Evolutionary conservation across 2,797 vertebrate species (phyloP).

Genomic region (Lophius americanus): DNA sequence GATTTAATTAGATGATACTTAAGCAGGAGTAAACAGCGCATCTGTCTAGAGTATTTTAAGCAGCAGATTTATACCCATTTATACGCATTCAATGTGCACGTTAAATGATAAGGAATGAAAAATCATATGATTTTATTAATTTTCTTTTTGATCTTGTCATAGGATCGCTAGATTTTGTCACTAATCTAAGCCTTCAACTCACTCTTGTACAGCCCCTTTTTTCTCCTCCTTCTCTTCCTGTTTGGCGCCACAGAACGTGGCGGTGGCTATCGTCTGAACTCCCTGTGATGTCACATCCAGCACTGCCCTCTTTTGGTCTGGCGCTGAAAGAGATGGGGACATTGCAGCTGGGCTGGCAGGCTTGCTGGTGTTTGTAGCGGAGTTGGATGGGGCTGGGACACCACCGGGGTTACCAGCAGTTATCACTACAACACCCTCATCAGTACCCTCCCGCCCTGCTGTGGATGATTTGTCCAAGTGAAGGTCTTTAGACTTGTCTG

Average conservation of each 20-base stretch:
- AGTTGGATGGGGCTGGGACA: slow-evolving; percentile 41
- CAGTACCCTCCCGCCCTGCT: slow-evolving; percentile 63
- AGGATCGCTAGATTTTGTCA: background rate
- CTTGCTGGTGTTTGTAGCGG: slow-evolving; percentile 81
- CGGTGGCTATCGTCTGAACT: slow-evolving; percentile 90
- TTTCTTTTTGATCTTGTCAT: background rate
- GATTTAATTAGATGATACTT: no score
- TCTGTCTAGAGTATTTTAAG: background rate
- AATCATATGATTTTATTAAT: no score
- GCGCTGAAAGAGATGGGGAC: slow-evolving; percentile 81
- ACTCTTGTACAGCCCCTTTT: slow-evolving; percentile 93
- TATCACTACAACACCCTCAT: slow-evolving; percentile 53
- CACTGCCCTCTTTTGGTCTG: slow-evolving; percentile 88
- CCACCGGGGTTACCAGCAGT: slow-evolving; percentile 42
- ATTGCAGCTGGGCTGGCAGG: slow-evolving; percentile 90
- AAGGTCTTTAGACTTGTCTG: slow-evolving; percentile 92
- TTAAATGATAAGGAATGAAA: no score
- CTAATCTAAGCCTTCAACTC: slow-evolving; percentile 70
- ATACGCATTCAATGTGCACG: background rate
- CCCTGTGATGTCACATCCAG: slow-evolving; percentile 96
- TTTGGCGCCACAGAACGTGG: slow-evolving; percentile 84
- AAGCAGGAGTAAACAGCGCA: background rate
- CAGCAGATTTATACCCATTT: background rate
- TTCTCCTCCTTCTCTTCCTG: slow-evolving; percentile 95
- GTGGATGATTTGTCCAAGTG: slow-evolving; percentile 85